phyloP scores from a whole-genome alignment of 2,888 invertebrate genomes.

The Archips xylosteana region DNA sequence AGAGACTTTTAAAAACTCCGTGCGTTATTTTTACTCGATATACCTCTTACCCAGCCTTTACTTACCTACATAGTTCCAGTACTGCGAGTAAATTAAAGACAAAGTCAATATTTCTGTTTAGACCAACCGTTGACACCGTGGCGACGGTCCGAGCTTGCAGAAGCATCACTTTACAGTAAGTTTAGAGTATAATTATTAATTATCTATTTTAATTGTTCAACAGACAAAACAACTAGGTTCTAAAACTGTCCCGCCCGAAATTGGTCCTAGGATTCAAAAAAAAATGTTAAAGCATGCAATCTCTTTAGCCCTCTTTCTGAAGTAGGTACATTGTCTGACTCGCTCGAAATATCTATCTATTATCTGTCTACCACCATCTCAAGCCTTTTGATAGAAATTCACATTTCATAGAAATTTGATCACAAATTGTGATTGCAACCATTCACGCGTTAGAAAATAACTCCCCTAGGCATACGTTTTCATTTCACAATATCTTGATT shows the following conservation, averaged over 20 bases:
- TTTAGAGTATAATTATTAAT: constrained; percentile 13
- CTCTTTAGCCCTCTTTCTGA: too few species aligned
- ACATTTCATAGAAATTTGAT: too few species aligned
- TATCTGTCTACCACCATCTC: too few species aligned
- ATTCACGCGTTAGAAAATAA: too few species aligned
- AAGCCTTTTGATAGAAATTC: too few species aligned
- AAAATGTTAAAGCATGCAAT: too few species aligned
- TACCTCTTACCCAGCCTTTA: neutral
- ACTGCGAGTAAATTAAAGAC: constrained; percentile 10
- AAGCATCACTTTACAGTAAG: constrained; percentile 41
- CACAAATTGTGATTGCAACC: too few species aligned
- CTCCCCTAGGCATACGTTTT: too few species aligned
- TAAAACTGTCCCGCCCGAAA: neutral
- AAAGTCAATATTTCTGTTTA: constrained; percentile 40
- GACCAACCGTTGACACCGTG: constrained; percentile 41
- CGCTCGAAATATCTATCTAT: too few species aligned
- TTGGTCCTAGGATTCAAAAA: neutral
- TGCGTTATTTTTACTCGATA: neutral
- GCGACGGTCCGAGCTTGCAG: constrained; percentile 42
- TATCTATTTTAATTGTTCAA: neutral
- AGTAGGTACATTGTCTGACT: too few species aligned
- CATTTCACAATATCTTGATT: too few species aligned
- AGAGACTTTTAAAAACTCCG: neutral
- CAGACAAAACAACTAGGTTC: neutral
- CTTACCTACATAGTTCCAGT: neutral